phyloP scores from a whole-genome alignment of 2,888 invertebrate genomes.

The Ophion ventricosus region DNA sequence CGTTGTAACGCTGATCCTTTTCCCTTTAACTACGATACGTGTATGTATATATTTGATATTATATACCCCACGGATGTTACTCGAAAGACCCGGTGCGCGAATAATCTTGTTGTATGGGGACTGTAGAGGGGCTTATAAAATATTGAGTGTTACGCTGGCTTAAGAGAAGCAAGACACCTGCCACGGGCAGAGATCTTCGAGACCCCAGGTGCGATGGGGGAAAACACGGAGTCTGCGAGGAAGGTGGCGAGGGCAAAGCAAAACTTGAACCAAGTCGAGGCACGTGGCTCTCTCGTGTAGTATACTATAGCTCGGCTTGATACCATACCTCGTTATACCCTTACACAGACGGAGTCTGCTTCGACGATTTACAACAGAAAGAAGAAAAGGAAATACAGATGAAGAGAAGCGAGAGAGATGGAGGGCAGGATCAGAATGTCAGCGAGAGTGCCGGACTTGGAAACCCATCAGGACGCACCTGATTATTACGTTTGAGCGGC shows the following conservation, averaged over 20 bases:
- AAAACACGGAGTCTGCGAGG: not conserved
- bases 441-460: slow-evolving; percentile 5
- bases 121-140: slow-evolving; percentile 17
- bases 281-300: slow-evolving; percentile 40
- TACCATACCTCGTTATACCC: slow-evolving; percentile 44
- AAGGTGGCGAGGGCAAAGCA: slow-evolving; percentile 4
- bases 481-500: too few species aligned
- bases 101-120: slow-evolving; percentile 37
- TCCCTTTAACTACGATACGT: not conserved
- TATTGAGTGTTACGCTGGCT: slow-evolving; percentile 40
- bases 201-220: slow-evolving; percentile 23
- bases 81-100: slow-evolving; percentile 7
- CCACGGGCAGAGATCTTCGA: slow-evolving; percentile 47
- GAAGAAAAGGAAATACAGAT: not conserved
- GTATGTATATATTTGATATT: not conserved
- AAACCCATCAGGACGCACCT: slow-evolving; percentile 42
- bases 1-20: slow-evolving; percentile 23
- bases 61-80: not conserved
- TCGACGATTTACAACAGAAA: not conserved
- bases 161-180: slow-evolving; percentile 47
- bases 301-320: slow-evolving; percentile 42
- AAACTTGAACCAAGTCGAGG: slow-evolving; percentile 25
- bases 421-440: not conserved
- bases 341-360: slow-evolving; percentile 9
- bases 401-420: not conserved